phyloP scores from a whole-genome alignment of 1,140 invertebrate genomes.

The Neodiprion lecontei region DNA sequence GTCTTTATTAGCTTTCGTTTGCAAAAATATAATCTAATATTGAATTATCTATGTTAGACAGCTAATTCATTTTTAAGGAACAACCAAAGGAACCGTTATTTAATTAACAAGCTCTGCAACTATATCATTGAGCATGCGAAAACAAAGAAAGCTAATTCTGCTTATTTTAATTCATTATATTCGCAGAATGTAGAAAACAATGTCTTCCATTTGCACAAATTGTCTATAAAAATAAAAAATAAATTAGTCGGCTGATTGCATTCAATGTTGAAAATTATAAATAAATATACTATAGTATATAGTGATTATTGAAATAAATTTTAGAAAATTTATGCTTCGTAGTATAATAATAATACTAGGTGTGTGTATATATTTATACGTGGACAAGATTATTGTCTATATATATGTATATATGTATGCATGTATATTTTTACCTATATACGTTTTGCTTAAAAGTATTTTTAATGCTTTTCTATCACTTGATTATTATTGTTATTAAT shows the following conservation, averaged over 20 bases:
- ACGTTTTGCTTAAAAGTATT: slow-evolving; percentile 7
- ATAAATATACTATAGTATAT: too few relatives aligned
- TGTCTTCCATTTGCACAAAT: too few relatives aligned
- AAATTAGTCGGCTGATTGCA: too few relatives aligned
- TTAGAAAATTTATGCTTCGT: too few relatives aligned
- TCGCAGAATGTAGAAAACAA: too few relatives aligned
- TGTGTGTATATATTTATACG: slow-evolving; percentile 28
- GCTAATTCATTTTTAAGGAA: slow-evolving; percentile 28
- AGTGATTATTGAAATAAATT: too few relatives aligned
- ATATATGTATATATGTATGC: slow-evolving; percentile 27
- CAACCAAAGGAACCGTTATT: slow-evolving; percentile 35
- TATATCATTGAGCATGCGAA: slow-evolving; percentile 16
- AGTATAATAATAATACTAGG: slow-evolving; percentile 10
- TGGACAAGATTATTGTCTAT: slow-evolving; percentile 45
- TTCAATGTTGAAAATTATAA: too few relatives aligned
- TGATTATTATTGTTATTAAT: neutral
- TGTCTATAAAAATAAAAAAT: too few relatives aligned
- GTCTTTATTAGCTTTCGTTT: neutral
- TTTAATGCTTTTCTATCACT: slow-evolving; percentile 2
- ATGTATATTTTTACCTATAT: slow-evolving; percentile 3
- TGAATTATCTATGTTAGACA: slow-evolving; percentile 7
- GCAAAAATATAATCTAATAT: slow-evolving; percentile 2
- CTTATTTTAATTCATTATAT: too few relatives aligned
- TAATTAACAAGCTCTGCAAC: slow-evolving; percentile 11
- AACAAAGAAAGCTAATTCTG: too few relatives aligned